These are phyloP conservation scores for Cheirogaleus major DNA, from an alignment of 2,797 vertebrate species.

Conservation along the genomic window DNA sequence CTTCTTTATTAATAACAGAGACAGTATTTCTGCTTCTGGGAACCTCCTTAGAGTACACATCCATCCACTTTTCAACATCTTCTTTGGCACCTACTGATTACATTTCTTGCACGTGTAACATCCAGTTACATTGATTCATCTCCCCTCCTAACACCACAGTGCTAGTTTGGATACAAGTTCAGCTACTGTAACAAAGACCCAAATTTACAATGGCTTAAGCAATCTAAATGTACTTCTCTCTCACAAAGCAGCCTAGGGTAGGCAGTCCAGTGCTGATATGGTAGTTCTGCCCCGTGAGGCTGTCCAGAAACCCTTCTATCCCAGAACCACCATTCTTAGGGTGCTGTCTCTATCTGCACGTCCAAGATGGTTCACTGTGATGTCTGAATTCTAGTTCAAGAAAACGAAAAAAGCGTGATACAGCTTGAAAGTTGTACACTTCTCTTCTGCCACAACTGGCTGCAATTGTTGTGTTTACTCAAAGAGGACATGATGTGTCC, in stretches of 20 bases:
- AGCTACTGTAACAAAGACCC: background rate
- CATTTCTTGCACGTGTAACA: background rate
- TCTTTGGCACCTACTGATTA: background rate
- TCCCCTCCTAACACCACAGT: background rate
- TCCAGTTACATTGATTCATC: background rate
- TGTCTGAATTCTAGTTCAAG: conserved; percentile 12
- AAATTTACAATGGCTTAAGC: background rate
- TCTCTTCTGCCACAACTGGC: background rate
- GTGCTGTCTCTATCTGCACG: background rate
- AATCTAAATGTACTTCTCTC: background rate
- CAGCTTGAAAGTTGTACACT: background rate
- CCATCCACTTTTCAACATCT: background rate
- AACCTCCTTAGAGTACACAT: background rate
- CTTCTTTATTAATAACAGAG: background rate
- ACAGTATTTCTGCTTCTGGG: background rate
- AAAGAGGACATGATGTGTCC: background rate
- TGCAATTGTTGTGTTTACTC: background rate
- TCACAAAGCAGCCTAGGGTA: background rate
- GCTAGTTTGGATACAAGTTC: background rate
- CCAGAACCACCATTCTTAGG: background rate
- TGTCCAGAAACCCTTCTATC: background rate
- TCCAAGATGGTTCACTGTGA: background rate
- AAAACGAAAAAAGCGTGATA: background rate
- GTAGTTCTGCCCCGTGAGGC: background rate
- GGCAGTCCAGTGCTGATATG: background rate